Evolutionary conservation across 2,888 invertebrate genomes (phyloP).

Genomic region (Xestia sexstrigata): DNA sequence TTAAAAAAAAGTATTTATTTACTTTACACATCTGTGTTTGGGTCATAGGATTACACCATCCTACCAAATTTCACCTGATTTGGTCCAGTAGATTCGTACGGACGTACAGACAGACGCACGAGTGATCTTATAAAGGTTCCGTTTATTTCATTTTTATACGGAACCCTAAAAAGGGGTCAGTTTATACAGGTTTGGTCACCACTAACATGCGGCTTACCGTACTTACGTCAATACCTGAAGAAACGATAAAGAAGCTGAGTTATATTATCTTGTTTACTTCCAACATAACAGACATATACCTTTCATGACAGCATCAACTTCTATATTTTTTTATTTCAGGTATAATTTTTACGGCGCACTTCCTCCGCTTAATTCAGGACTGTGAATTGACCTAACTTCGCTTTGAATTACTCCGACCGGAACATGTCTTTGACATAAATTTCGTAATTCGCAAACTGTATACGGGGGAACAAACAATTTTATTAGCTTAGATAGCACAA

Average conservation of each 20-base stretch:
- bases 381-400: slow-evolving; percentile 51
- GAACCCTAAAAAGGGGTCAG: neutral
- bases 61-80: too few relatives aligned
- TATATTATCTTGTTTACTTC: slow-evolving; percentile 31
- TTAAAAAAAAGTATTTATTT: too few relatives aligned
- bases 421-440: slow-evolving; percentile 61
- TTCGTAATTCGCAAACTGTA: slow-evolving; percentile 59
- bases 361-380: slow-evolving; percentile 33
- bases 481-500: slow-evolving; percentile 64
- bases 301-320: slow-evolving; percentile 17
- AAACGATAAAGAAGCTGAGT: slow-evolving; percentile 20
- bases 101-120: too few relatives aligned
- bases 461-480: slow-evolving; percentile 63
- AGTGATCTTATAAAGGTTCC: too few relatives aligned
- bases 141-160: too few relatives aligned
- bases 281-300: slow-evolving; percentile 22
- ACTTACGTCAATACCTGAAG: neutral
- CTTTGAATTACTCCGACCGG: slow-evolving; percentile 52
- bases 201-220: neutral
- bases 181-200: neutral
- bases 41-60: too few relatives aligned
- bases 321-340: slow-evolving; percentile 49
- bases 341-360: slow-evolving; percentile 50
- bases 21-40: too few relatives aligned
- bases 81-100: too few relatives aligned